These are phyloP conservation scores for Pangasius djambal DNA, from an alignment of 2,797 vertebrate genomes.

Conservation along the genomic window DNA sequence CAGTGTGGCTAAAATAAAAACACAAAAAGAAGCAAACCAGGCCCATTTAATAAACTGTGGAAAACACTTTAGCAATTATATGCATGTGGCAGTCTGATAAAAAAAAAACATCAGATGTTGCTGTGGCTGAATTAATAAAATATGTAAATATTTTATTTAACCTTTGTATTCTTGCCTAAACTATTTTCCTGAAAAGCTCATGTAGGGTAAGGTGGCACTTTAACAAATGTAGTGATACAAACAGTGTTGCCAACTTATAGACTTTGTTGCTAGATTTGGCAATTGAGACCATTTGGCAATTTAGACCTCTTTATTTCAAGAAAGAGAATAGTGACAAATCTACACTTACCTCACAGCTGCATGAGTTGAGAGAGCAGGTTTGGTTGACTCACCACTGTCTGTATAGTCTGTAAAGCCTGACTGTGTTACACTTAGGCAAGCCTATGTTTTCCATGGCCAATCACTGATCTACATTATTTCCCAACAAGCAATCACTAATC, in stretches of 20 bases:
- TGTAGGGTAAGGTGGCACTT: too few relatives aligned
- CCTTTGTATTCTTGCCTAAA: too few relatives aligned
- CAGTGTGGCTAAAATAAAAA: background rate
- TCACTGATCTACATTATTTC: background rate
- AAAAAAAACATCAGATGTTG: background rate
- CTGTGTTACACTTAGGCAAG: background rate
- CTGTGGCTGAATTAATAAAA: background rate
- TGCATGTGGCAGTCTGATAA: background rate
- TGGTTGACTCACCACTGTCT: background rate
- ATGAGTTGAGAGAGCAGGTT: background rate
- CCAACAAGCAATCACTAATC: background rate
- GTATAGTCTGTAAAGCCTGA: background rate
- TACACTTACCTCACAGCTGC: background rate
- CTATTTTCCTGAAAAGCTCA: too few relatives aligned
- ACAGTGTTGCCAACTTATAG: background rate
- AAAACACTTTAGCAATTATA: background rate
- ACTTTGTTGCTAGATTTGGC: background rate
- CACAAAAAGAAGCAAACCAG: background rate
- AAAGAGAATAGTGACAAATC: background rate
- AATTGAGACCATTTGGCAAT: background rate
- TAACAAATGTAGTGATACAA: background rate
- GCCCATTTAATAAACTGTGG: background rate
- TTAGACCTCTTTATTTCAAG: background rate
- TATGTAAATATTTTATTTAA: too few relatives aligned
- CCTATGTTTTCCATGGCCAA: background rate